These are phyloP conservation scores for Cacoxenus indagator DNA, from an alignment of 2,888 invertebrate species.

Conservation along the genomic window DNA sequence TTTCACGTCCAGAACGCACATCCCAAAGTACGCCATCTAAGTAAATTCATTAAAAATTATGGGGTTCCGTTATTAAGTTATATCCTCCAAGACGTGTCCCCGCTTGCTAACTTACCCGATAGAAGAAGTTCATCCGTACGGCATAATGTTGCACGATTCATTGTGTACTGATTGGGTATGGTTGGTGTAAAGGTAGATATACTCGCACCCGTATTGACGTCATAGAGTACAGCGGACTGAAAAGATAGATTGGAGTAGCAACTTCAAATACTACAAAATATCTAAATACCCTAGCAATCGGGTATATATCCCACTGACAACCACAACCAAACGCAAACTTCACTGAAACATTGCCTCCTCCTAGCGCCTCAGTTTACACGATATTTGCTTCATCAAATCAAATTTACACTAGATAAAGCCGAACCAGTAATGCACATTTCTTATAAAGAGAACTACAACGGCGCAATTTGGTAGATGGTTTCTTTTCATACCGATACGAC, in stretches of 20 bases:
- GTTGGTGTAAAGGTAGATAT: conserved; percentile 82
- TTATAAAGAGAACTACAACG: too few relatives aligned
- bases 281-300: too few relatives aligned
- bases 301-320: too few relatives aligned
- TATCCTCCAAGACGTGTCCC: neutral
- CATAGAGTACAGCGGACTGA: conserved; percentile 78
- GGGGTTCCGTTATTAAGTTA: neutral
- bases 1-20: conserved; percentile 85
- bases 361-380: too few relatives aligned
- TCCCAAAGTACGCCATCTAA: conserved; percentile 96
- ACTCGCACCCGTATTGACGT: conserved; percentile 84
- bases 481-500: too few relatives aligned
- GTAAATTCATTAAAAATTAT: neutral
- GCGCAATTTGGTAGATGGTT: too few relatives aligned
- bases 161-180: conserved; percentile 92
- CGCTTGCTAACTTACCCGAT: conserved; percentile 73
- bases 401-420: too few relatives aligned
- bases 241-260: conserved; percentile 18
- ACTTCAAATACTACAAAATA: too few relatives aligned
- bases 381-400: too few relatives aligned
- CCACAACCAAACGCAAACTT: too few relatives aligned
- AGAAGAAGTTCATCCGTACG: conserved; percentile 94
- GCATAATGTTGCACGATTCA: conserved; percentile 94
- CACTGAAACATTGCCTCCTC: too few relatives aligned
- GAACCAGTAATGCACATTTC: too few relatives aligned